Conservation (phyloP, 2,797 vertebrate species). For the Poeciliopsis presidionis region DNA sequence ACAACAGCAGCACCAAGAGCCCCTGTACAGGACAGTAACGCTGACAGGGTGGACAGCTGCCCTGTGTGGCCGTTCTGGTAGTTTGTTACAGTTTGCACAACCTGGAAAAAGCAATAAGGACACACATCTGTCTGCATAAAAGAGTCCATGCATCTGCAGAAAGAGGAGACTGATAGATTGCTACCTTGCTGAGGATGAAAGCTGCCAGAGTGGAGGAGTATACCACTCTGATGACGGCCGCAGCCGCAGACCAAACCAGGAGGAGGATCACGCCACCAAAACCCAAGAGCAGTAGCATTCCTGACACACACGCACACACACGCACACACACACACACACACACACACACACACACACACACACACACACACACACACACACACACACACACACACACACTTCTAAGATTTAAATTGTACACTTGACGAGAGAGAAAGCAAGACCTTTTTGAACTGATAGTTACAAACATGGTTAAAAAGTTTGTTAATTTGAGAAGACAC, state of each 20-base stretch:
- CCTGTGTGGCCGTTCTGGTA: slow-evolving; percentile 82
- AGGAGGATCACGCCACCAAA: slow-evolving; percentile 69
- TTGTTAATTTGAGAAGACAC: background rate
- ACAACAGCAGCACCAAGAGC: slow-evolving; percentile 79
- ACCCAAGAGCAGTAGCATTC: slow-evolving; percentile 71
- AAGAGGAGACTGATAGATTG: background rate
- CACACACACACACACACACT: background rate
- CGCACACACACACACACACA: background rate
- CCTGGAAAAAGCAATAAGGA: slow-evolving; percentile 60
- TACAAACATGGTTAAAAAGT: background rate
- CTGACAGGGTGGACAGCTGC: slow-evolving; percentile 83
- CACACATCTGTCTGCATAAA: background rate
- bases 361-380: background rate
- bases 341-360: background rate
- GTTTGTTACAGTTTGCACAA: slow-evolving; percentile 82
- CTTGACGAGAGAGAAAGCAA: background rate
- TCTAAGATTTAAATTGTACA: background rate
- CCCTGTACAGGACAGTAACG: slow-evolving; percentile 78
- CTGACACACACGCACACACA: slow-evolving; percentile 56
- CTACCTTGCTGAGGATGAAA: slow-evolving; percentile 82
- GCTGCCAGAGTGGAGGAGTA: slow-evolving; percentile 77
- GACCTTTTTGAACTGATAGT: background rate
- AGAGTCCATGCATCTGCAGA: background rate
- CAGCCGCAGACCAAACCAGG: slow-evolving; percentile 75
- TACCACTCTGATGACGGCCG: slow-evolving; percentile 65